These are phyloP conservation scores for Nomada flava DNA, from an alignment of 2,888 invertebrate species.

Conservation along the genomic window DNA sequence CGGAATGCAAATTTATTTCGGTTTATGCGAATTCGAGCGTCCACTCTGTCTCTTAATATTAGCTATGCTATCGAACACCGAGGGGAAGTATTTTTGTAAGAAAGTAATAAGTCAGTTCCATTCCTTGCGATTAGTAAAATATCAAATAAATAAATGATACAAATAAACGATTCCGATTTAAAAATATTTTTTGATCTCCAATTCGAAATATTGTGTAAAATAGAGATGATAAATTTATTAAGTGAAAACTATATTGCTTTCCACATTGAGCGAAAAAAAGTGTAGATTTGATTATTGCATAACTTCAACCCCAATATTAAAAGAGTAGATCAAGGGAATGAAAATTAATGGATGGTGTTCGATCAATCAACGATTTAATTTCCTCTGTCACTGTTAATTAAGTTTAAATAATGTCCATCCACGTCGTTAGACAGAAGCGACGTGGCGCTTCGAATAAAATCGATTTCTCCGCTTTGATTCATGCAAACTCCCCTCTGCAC, in stretches of 20 bases:
- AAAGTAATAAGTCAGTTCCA: no score
- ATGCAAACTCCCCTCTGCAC: slow-evolving; percentile 33
- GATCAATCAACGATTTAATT: neutral
- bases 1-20: neutral
- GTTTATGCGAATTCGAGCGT: slow-evolving; percentile 1
- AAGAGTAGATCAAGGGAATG: no score
- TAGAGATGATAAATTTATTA: no score
- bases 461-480: slow-evolving; percentile 36
- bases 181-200: no score
- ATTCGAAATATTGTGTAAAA: no score
- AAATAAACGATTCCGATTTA: no score
- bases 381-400: neutral
- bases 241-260: no score
- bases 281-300: neutral
- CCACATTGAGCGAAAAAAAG: no score
- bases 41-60: neutral
- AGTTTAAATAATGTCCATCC: neutral
- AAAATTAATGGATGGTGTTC: no score
- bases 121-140: no score
- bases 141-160: no score
- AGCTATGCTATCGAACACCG: neutral
- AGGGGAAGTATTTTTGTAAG: no score
- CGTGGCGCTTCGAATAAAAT: slow-evolving; percentile 16
- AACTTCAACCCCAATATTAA: neutral
- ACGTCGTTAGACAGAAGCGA: neutral